Conservation (phyloP, 2,113 vertebrate genomes). For the Chrysochloris asiatica region DNA sequence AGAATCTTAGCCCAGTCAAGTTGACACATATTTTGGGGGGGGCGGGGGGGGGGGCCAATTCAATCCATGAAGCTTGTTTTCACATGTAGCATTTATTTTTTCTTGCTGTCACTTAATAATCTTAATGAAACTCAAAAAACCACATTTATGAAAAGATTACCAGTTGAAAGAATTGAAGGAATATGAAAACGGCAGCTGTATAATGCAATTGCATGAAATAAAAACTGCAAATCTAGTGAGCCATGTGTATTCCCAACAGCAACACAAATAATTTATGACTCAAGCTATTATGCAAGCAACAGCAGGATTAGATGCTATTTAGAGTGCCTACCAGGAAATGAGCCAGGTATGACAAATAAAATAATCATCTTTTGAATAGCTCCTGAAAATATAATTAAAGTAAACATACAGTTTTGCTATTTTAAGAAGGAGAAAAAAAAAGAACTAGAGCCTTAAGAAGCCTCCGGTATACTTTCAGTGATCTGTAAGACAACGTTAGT, state of each 20-base stretch:
- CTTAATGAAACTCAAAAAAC: background rate
- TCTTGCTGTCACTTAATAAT: background rate
- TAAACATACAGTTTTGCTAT: slow-evolving; percentile 52
- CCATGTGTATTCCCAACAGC: background rate
- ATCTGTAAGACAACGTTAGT: background rate
- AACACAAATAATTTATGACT: slow-evolving; percentile 49
- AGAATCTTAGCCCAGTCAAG: no score
- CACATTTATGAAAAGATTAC: background rate
- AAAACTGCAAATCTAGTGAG: background rate
- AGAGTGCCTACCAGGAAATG: slow-evolving; percentile 66
- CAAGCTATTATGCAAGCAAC: slow-evolving; percentile 37
- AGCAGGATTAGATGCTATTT: slow-evolving; percentile 68
- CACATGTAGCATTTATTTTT: background rate
- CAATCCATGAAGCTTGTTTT: background rate
- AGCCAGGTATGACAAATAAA: slow-evolving; percentile 74
- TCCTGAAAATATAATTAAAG: slow-evolving; percentile 71
- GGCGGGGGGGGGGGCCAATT: no score
- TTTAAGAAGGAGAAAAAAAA: slow-evolving; percentile 4
- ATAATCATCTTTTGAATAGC: slow-evolving; percentile 70
- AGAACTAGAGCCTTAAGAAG: background rate
- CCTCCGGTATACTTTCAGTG: background rate
- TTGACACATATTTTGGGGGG: no score
- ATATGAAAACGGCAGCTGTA: background rate
- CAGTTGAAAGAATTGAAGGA: background rate
- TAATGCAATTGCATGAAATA: background rate